A percentile compares a stretch with the other conserved stretches of the same genome.
Conservation (phyloP, 2,797 vertebrate species). For the Zenarchopterus dispar region DNA sequence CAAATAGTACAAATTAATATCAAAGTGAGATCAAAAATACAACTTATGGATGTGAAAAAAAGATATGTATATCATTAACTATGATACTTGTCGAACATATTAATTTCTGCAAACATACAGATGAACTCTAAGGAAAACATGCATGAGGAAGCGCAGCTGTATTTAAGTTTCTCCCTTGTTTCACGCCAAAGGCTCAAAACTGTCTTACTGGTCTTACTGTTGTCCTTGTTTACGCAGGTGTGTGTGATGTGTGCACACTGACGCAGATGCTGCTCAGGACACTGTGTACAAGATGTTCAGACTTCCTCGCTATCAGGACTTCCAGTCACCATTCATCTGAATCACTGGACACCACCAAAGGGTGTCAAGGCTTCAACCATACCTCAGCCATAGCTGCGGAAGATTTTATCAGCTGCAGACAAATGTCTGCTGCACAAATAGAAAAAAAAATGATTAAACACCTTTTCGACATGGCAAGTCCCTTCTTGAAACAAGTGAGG, state of each 20-base stretch:
- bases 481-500: slow-evolving; percentile 10
- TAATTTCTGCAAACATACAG: neutral
- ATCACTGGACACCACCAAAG: slow-evolving; percentile 27
- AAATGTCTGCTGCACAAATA: slow-evolving; percentile 36
- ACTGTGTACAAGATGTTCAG: slow-evolving; percentile 41
- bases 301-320: slow-evolving; percentile 44
- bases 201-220: neutral
- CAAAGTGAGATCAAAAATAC: too few relatives aligned
- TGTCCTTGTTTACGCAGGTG: slow-evolving; percentile 38
- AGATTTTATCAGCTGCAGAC: slow-evolving; percentile 50
- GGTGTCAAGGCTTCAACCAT: slow-evolving; percentile 50
- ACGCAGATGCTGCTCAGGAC: slow-evolving; percentile 40
- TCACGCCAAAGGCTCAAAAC: slow-evolving; percentile 8
- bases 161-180: neutral
- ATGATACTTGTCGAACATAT: neutral
- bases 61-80: too few relatives aligned
- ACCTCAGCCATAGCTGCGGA: slow-evolving; percentile 8
- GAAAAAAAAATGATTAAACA: slow-evolving; percentile 23
- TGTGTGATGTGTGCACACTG: slow-evolving; percentile 38
- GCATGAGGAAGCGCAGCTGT: slow-evolving; percentile 10
- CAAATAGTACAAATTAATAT: too few relatives aligned
- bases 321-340: slow-evolving; percentile 47
- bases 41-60: too few relatives aligned
- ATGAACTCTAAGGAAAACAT: neutral
- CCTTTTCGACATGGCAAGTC: slow-evolving; percentile 29